Evolutionary conservation across 35 echinoderm and acorn worm genomes (phyloP), one percentile per base, ranked within the genome.

Genomic region (Patiria miniata): DNA sequence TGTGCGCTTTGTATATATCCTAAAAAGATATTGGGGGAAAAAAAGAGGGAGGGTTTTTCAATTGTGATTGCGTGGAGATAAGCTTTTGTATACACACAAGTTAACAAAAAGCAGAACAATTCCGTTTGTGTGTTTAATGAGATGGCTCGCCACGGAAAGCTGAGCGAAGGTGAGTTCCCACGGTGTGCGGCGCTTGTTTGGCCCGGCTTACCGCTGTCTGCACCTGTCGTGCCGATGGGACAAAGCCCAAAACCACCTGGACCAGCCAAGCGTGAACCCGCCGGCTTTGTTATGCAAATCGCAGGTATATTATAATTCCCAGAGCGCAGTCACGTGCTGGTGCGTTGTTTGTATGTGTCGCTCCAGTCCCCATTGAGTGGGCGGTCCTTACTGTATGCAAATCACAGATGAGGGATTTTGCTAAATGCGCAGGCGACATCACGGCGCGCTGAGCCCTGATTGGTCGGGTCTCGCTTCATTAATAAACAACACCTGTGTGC

Each of bases 151-250:
- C 65, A 30, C 65, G 65, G 65, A 73, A 73, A 32, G 34, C 65
- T 73, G 65, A 34, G 34, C 65, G 65, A 73, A 73, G 65, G 65
- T 73, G 26, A 30, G 65, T 73, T 73, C 65, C 65, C 65, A 73
- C 65, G 65, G 65, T 73, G 10, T 2, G 29, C 26, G 4, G 21
- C 19, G 65, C 34, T 73, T 73, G 65, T 73, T 73, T 34, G 65
- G 15, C 12, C 10, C 65, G 26, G 65, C 19, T 73, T 73, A 73
- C 34, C 14, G 34, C 26, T 15, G 65, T 73, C 2, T 73, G 65
- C 65, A 73, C 65, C 65, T 73, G 65, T 34, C 34, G 26, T 73
- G 65, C 19, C 42, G 4, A 12, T 12, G 4, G 4, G 4, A 6
- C 42, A 47, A 12, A 6, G 4, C 42, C 42, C 42, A 18, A 23